Percentiles rank a stretch among this genome's conserved stretches.
Conservation (phyloP, 1,140 invertebrate species). For the Zaprionus taronus region DNA sequence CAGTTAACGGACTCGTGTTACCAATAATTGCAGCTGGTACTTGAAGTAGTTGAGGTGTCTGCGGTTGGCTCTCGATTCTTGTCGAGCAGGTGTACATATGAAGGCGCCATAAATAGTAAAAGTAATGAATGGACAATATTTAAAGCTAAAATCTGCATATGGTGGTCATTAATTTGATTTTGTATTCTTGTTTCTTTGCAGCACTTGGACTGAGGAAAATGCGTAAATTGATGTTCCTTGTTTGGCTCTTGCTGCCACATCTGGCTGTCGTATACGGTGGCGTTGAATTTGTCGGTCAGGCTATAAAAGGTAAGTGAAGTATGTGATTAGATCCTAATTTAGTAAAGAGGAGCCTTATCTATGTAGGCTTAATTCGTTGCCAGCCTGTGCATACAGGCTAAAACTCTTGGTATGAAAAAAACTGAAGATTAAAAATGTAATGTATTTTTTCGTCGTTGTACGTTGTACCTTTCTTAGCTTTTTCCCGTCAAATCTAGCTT, state of each 20-base stretch:
- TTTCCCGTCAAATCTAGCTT: no score
- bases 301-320: slow-evolving; percentile 59
- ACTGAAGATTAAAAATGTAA: no score
- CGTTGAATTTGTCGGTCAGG: slow-evolving; percentile 61
- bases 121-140: background rate
- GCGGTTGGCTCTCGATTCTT: slow-evolving; percentile 42
- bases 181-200: slow-evolving; percentile 32
- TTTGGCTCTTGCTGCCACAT: slow-evolving; percentile 22
- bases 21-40: slow-evolving; percentile 59
- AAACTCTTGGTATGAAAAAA: no score
- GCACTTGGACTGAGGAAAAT: slow-evolving; percentile 44
- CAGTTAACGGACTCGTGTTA: slow-evolving; percentile 51
- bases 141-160: slow-evolving; percentile 1
- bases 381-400: no score
- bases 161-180: slow-evolving; percentile 1
- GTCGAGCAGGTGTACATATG: slow-evolving; percentile 22
- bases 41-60: slow-evolving; percentile 48
- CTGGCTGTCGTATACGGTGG: slow-evolving; percentile 20
- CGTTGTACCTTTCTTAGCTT: no score
- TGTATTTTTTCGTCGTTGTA: no score
- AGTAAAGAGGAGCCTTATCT: no score
- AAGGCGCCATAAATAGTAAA: background rate
- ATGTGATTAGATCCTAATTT: background rate
- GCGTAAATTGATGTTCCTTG: slow-evolving; percentile 34
- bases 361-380: no score